phyloP scores from a whole-genome alignment of 2,888 invertebrate species.

The Spatulosminthurus flaviceps region DNA sequence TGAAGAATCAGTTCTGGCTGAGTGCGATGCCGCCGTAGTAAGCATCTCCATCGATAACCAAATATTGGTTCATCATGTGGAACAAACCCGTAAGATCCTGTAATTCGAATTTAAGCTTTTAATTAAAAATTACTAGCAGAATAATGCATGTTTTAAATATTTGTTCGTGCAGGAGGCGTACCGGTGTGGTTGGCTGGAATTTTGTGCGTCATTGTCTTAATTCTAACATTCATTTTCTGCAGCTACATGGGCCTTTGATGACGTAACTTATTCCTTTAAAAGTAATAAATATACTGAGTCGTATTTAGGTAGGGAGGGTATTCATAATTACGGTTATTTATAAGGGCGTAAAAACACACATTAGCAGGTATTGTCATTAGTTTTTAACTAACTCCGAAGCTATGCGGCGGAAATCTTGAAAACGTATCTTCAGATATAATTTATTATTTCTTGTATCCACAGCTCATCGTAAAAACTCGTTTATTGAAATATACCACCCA shows the following conservation, averaged over 20 bases:
- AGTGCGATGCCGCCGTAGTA: conserved; percentile 83
- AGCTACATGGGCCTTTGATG: conserved; percentile 79
- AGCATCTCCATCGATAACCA: conserved; percentile 97
- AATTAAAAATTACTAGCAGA: background rate
- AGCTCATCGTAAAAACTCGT: no score
- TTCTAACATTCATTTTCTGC: conserved; percentile 82
- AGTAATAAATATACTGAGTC: background rate
- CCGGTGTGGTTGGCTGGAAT: conserved; percentile 83
- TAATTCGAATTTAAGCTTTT: conserved; percentile 12
- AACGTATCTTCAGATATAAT: no score
- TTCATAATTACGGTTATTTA: no score
- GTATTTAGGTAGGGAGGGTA: background rate
- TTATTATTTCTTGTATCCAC: no score
- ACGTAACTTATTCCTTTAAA: background rate
- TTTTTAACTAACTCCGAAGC: no score
- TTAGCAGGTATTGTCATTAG: no score
- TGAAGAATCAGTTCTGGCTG: conserved; percentile 65
- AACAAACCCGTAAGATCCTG: conserved; percentile 76
- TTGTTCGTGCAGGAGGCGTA: conserved; percentile 74
- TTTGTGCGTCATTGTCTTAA: conserved; percentile 78
- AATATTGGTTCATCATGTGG: conserved; percentile 87
- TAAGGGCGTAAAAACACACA: no score
- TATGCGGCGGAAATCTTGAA: no score
- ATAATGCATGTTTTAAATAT: conserved; percentile 37
- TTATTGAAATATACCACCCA: no score